Evolutionary conservation across 53 echinoderm and acorn worm genomes (phyloP), one percentile per base, ranked within the genome.

Genomic region (Hippasteria phrygiana): DNA sequence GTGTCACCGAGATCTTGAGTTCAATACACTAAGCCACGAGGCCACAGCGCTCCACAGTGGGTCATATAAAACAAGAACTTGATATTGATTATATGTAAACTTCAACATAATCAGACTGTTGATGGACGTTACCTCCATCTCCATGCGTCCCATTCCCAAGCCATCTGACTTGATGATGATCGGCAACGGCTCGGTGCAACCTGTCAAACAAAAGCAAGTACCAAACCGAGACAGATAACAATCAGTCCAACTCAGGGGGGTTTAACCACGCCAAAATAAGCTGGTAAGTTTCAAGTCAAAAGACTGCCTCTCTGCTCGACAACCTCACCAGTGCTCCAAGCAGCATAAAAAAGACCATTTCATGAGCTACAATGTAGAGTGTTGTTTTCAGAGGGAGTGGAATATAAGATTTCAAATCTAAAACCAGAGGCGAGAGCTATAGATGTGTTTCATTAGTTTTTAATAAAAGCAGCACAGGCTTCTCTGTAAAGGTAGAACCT

Each of bases 101-200:
- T 18, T 9, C 14, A 33, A 22, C 28, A 45, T 0, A 42, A 72
- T 36, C 10, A 29, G 10, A 26, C 41, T 42, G 5, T 38, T 13
- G 10, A 31, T 31, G 13, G 16, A 79, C 36, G 20, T 74, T 77
- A 91, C 91, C 91, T 91, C 91, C 91, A 91, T 87, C 87, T 91
- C 87, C 91, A 91, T 91, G 34, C 91, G 77, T 16, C 91, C 91
- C 91, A 91, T 91, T 26, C 91, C 91, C 91, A 91, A 87, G 79
- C 87, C 91, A 87, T 91, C 91, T n/a, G 87, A 87, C 87, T 91
- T 91, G 78, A 91, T 87, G 75, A 91, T 87, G 79, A 91, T 91
- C n/a, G 87, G 87, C n/a, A 91, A 35, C 16, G 91, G 91, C 40
- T 91, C 91, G 28, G 64, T 91, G 39, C 78, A 69, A 42, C 91